Conservation (phyloP, 2,888 invertebrate genomes). For the Nomada hirtipes region DNA sequence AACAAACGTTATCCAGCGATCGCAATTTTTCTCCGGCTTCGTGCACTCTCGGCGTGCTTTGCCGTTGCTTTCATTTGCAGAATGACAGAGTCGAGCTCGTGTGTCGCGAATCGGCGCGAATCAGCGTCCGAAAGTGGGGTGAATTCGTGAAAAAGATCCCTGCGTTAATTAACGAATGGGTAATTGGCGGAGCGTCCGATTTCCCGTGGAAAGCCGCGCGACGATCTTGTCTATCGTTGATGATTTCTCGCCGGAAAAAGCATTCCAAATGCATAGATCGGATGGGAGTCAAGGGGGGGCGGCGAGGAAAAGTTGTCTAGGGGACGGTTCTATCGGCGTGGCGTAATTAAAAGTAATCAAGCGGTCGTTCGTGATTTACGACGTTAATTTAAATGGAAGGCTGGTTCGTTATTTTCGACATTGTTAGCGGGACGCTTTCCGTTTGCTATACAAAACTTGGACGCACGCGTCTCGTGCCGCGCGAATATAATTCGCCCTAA, state of each 20-base stretch:
- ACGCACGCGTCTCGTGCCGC: neutral
- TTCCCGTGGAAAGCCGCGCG: neutral
- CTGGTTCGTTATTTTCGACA: conserved; percentile 36
- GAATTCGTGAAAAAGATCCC: neutral
- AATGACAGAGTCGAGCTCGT: neutral
- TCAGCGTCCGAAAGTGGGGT: neutral
- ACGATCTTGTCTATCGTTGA: too few species aligned
- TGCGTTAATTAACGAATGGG: conserved; percentile 10
- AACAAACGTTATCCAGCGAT: conserved; percentile 5
- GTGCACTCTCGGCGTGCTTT: neutral
- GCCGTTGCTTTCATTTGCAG: neutral
- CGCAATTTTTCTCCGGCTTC: conserved; percentile 1
- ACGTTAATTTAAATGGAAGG: conserved; percentile 42
- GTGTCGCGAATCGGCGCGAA: neutral
- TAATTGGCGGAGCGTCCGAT: neutral
- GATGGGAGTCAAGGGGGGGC: too few species aligned
- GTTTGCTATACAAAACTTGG: conserved; percentile 23
- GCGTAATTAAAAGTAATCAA: conserved; percentile 30
- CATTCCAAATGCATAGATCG: too few species aligned
- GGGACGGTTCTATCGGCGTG: neutral
- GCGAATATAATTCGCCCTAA: conserved; percentile 28
- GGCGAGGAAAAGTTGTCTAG: too few species aligned
- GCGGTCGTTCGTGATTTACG: conserved; percentile 17
- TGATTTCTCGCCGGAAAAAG: too few species aligned
- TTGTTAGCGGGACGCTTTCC: conserved; percentile 30